phyloP scores from a whole-genome alignment of 2,113 vertebrate species.

The Dryoscopus gambensis region DNA sequence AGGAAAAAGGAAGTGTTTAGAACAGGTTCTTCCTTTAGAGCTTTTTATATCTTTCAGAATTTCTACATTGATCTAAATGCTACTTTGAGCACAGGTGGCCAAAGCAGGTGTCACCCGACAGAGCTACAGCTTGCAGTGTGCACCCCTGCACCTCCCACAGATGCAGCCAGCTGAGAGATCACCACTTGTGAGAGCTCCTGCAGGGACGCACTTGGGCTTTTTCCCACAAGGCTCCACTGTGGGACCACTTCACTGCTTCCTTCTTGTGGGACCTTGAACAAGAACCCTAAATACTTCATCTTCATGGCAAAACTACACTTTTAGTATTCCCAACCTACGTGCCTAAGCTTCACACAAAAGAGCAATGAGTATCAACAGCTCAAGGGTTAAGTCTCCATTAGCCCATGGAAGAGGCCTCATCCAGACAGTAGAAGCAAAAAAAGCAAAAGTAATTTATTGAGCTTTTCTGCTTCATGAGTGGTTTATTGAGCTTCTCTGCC shows the following conservation, averaged over 20 bases:
- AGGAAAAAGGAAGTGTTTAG: neutral
- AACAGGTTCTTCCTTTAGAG: neutral
- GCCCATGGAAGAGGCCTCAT: neutral
- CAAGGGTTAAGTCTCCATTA: neutral
- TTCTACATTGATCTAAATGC: neutral
- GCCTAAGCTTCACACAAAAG: neutral
- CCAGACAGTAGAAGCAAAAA: neutral
- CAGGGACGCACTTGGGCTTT: rapidly evolving
- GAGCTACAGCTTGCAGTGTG: neutral
- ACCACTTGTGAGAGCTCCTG: neutral
- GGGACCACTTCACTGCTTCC: neutral
- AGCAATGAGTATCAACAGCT: neutral
- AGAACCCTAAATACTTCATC: neutral
- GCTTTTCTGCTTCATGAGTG: neutral
- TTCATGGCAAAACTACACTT: neutral
- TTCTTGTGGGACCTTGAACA: neutral
- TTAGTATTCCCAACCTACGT: neutral
- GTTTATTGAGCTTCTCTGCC: neutral
- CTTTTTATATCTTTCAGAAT: neutral
- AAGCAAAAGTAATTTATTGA: neutral
- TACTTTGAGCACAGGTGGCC: neutral
- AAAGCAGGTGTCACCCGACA: neutral
- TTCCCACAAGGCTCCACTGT: neutral
- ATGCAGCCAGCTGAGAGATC: neutral
- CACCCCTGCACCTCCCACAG: neutral